phyloP scores from a whole-genome alignment of 2,113 vertebrate genomes.

The Lonchura striata region DNA sequence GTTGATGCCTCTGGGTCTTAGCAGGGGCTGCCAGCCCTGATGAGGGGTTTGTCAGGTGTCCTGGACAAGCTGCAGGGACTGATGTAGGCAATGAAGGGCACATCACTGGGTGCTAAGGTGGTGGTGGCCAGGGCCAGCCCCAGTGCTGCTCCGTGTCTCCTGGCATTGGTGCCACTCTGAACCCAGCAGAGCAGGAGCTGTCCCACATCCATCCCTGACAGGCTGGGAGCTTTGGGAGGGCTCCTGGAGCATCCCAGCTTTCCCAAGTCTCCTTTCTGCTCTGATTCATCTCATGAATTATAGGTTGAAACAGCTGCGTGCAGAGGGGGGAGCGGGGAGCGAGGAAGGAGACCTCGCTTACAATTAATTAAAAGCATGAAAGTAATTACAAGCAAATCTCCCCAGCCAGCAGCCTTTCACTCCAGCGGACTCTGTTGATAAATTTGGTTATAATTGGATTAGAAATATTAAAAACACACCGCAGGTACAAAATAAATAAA shows the following conservation, averaged over 20 bases:
- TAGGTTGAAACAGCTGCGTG: slow-evolving; percentile 35
- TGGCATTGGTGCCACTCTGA: not conserved
- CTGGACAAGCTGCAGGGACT: not conserved
- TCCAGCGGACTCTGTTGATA: slow-evolving; percentile 68
- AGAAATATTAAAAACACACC: slow-evolving; percentile 59
- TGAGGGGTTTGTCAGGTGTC: not conserved
- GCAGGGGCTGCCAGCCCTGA: not conserved
- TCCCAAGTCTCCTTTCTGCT: slow-evolving; percentile 49
- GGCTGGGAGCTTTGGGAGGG: not conserved
- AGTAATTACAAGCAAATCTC: slow-evolving; percentile 70
- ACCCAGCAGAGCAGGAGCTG: not conserved
- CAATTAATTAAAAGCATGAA: slow-evolving; percentile 73
- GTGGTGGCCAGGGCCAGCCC: not conserved
- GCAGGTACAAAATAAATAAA: slow-evolving; percentile 40
- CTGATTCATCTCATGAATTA: slow-evolving; percentile 57
- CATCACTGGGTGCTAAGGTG: not conserved
- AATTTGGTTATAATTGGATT: slow-evolving; percentile 71
- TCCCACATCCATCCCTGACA: not conserved
- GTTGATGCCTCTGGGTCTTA: not conserved
- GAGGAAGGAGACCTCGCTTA: slow-evolving; percentile 48
- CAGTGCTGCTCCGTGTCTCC: fast-evolving
- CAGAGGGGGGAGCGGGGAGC: not conserved
- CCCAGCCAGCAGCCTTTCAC: slow-evolving; percentile 68
- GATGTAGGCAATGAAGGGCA: not conserved
- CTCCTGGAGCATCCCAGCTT: not conserved